A percentile compares a stretch with the other conserved stretches of the same genome.
phyloP scores from a whole-genome alignment of 2,113 vertebrate species.

The Perca schrenkii region DNA sequence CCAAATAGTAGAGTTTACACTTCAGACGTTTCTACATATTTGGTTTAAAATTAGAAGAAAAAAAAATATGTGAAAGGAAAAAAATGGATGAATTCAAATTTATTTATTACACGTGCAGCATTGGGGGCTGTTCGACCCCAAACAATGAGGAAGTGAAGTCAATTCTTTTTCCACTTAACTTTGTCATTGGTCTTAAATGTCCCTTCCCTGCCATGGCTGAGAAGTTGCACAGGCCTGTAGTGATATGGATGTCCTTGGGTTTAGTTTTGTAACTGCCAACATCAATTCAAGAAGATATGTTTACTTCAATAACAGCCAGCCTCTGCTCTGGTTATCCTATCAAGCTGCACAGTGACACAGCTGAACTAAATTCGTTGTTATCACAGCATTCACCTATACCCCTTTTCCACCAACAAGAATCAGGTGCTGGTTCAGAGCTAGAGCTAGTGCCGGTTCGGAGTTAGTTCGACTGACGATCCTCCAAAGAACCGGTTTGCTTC shows the following conservation, averaged over 20 bases:
- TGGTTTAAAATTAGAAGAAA: neutral
- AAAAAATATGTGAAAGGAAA: neutral
- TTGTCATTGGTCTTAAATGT: neutral
- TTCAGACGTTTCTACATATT: neutral
- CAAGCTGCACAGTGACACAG: neutral
- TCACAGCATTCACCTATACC: neutral
- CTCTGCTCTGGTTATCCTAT: neutral
- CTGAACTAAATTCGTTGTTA: neutral
- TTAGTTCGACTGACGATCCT: no score
- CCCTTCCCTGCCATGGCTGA: neutral
- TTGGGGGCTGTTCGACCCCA: neutral
- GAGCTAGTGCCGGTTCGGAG: no score
- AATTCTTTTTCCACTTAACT: constrained; percentile 24
- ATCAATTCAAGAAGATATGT: neutral
- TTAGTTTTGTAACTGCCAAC: neutral
- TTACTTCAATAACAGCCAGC: neutral
- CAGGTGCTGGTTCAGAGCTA: no score
- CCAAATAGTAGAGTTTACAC: neutral
- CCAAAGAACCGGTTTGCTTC: no score
- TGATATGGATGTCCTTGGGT: neutral
- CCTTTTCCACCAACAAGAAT: no score
- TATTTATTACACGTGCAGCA: neutral
- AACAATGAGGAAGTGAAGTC: constrained; percentile 20
- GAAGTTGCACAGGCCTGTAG: neutral
- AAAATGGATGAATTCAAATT: neutral